A percentile compares a stretch with the other conserved stretches of the same genome.
Evolutionary conservation across 2,888 invertebrate species (phyloP).

Genomic region (Chrysodeixis includens): DNA sequence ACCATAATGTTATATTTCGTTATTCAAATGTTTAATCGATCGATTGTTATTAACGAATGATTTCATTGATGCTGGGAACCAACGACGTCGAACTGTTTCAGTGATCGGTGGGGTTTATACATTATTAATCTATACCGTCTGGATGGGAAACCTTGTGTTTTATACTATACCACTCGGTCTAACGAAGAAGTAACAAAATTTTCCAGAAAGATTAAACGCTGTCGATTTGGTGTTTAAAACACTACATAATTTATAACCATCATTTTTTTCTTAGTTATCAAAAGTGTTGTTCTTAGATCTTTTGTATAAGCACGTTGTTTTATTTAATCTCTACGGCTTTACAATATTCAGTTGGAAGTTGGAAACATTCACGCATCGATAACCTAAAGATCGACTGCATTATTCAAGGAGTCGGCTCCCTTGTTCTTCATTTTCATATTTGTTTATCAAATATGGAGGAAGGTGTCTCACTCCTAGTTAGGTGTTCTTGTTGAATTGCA

Average conservation of each 20-base stretch:
- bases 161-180: too few species aligned
- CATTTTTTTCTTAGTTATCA: too few species aligned
- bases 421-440: conserved; percentile 63
- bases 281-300: too few species aligned
- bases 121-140: not conserved
- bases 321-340: not conserved
- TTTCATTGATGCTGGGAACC: not conserved
- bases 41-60: not conserved
- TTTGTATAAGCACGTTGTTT: too few species aligned
- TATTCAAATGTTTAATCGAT: not conserved
- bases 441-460: conserved; percentile 67
- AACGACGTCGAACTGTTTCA: not conserved
- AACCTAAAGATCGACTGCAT: not conserved
- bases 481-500: conserved; percentile 73
- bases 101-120: not conserved
- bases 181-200: too few species aligned
- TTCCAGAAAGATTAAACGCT: too few species aligned
- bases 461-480: conserved; percentile 65
- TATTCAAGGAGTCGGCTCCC: conserved; percentile 13
- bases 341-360: not conserved
- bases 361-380: not conserved
- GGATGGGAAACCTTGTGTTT: not conserved
- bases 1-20: not conserved
- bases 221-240: too few species aligned
- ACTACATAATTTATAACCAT: too few species aligned